Percentiles rank a stretch among this genome's conserved stretches.
Evolutionary conservation across 53 echinoderm and acorn worm species (phyloP).

Genomic region (Holothuria leucospilota): DNA sequence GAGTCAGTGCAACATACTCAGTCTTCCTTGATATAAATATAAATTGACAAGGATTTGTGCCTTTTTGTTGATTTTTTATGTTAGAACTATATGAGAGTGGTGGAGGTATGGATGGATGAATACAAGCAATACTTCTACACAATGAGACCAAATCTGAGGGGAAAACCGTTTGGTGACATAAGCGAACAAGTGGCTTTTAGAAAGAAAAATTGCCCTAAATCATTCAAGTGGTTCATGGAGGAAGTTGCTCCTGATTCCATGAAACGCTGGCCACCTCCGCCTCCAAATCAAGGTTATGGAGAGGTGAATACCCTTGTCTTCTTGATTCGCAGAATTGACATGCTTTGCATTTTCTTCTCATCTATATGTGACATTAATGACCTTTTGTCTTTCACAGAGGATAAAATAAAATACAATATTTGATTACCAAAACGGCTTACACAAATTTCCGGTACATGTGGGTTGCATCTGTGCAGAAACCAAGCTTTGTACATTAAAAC

Average conservation of each 20-base stretch:
- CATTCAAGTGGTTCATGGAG: slow-evolving; percentile 96
- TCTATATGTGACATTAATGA: background rate
- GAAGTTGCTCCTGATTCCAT: slow-evolving; percentile 90
- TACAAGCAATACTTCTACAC: slow-evolving; percentile 90
- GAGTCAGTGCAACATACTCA: too few species aligned
- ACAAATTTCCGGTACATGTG: too few species aligned
- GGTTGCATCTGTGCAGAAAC: too few species aligned
- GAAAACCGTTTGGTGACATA: slow-evolving; percentile 84
- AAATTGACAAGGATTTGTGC: too few species aligned
- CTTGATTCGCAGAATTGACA: too few species aligned
- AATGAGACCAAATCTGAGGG: slow-evolving; percentile 74
- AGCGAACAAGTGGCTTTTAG: slow-evolving; percentile 79
- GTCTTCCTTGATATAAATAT: too few species aligned
- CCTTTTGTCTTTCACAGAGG: too few species aligned
- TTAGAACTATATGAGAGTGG: slow-evolving; percentile 97
- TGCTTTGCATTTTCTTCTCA: too few species aligned
- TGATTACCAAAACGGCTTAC: background rate
- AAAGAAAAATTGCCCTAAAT: slow-evolving; percentile 72
- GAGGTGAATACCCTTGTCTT: slow-evolving; percentile 72
- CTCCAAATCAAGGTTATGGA: slow-evolving; percentile 83
- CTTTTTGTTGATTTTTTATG: background rate
- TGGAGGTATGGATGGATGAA: slow-evolving; percentile 95
- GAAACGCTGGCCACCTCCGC: slow-evolving; percentile 82
- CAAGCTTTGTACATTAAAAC: too few species aligned
- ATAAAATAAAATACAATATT: background rate